A percentile compares a stretch with the other conserved stretches of the same genome.
Conservation (phyloP, 1,140 invertebrate species). For the Bombus picipes region DNA sequence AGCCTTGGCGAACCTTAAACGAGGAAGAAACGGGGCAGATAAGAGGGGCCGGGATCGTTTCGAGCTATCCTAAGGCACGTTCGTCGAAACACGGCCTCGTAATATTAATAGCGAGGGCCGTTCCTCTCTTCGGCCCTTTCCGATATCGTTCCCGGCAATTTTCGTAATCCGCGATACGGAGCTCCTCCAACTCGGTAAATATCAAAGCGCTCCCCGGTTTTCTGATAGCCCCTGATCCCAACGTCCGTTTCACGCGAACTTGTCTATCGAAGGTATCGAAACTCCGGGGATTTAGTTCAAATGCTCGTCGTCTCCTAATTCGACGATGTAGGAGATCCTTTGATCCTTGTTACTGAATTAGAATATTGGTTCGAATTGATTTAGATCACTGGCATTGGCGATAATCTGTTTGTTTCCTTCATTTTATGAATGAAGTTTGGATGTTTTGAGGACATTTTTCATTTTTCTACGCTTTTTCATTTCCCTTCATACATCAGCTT, state of each 20-base stretch:
- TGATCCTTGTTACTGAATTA: background rate
- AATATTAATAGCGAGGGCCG: conserved; percentile 60
- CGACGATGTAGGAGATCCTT: background rate
- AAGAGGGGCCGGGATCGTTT: conserved; percentile 53
- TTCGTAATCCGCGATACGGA: conserved; percentile 50
- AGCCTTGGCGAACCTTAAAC: conserved; percentile 35
- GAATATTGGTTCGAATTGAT: background rate
- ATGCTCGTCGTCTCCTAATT: background rate
- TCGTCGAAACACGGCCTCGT: conserved; percentile 53
- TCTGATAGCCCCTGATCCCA: background rate
- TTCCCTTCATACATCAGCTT: no score
- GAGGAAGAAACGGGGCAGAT: conserved; percentile 27
- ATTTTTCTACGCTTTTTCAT: no score
- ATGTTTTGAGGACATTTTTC: no score
- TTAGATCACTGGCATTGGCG: background rate
- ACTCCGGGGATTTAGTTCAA: no score
- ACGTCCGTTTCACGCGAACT: background rate
- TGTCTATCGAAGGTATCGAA: background rate
- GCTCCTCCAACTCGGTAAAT: conserved; percentile 28
- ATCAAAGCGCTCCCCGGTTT: conserved; percentile 18
- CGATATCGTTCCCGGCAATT: conserved; percentile 52
- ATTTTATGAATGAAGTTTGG: no score
- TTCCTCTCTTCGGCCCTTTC: background rate
- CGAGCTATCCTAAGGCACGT: conserved; percentile 61
- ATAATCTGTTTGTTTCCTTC: no score